Percentiles rank a stretch among this genome's conserved stretches.
Evolutionary conservation across 2,888 invertebrate genomes (phyloP).

Genomic region (Ochropleura leucogaster): DNA sequence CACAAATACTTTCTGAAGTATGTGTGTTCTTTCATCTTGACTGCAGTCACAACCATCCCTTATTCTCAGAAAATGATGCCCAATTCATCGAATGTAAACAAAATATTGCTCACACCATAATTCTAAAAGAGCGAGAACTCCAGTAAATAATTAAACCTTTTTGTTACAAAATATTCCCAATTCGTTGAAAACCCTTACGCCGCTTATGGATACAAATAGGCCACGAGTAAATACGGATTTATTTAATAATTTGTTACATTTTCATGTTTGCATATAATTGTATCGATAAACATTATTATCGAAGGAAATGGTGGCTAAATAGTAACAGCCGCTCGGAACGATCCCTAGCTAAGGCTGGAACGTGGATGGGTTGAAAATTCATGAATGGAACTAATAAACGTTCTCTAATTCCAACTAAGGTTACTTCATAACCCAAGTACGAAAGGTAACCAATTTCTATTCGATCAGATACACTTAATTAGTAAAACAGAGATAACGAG

Average conservation of each 20-base stretch:
- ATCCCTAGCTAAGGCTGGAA: too few species aligned
- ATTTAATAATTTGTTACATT: constrained; percentile 46
- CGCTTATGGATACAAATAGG: constrained; percentile 29
- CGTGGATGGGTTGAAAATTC: background rate
- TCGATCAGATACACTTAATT: constrained; percentile 44
- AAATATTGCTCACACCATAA: constrained; percentile 29
- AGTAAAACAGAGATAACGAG: constrained; percentile 27
- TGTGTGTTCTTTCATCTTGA: background rate
- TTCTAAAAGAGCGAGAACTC: constrained; percentile 19
- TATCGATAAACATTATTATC: constrained; percentile 28
- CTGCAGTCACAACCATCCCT: background rate
- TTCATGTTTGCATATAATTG: constrained; percentile 37
- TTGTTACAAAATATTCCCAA: constrained; percentile 48
- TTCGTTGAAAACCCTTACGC: constrained; percentile 33
- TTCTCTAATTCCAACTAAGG: constrained; percentile 1
- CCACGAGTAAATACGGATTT: constrained; percentile 45
- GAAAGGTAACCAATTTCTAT: constrained; percentile 9
- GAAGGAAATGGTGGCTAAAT: background rate
- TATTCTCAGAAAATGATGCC: background rate
- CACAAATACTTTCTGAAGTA: background rate
- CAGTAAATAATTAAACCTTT: constrained; percentile 49
- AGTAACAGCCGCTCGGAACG: too few species aligned
- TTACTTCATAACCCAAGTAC: constrained; percentile 11
- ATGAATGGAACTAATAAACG: background rate
- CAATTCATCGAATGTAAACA: background rate